Conservation (phyloP, 2,797 vertebrate genomes). For the Lycodopsis pacificus region DNA sequence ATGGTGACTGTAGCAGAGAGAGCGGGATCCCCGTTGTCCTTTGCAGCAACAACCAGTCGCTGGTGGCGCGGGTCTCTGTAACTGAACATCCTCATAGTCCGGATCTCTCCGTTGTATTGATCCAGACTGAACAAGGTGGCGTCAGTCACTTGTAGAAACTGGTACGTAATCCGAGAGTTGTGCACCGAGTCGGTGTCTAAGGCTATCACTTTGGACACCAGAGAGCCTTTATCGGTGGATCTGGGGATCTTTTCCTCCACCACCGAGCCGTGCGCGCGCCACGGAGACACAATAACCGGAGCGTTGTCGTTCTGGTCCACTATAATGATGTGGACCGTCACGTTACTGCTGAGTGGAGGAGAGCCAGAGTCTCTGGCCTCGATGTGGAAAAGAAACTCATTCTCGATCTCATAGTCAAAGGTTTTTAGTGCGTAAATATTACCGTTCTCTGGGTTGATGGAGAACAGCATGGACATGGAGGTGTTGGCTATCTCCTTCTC, state of each 20-base stretch:
- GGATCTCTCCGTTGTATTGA: constrained; percentile 80
- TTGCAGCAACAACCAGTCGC: constrained; percentile 72
- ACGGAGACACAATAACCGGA: constrained; percentile 75
- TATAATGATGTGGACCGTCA: constrained; percentile 72
- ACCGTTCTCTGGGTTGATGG: constrained; percentile 77
- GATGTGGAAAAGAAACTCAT: constrained; percentile 74
- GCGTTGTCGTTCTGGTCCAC: constrained; percentile 78
- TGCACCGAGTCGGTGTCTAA: constrained; percentile 75
- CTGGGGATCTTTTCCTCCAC: constrained; percentile 64
- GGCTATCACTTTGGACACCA: constrained; percentile 77
- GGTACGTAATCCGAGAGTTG: constrained; percentile 79
- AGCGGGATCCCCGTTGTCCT: constrained; percentile 72
- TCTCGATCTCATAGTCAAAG: constrained; percentile 77
- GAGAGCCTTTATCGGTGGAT: constrained; percentile 74
- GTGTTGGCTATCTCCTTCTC: constrained; percentile 77
- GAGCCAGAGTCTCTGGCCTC: constrained; percentile 78
- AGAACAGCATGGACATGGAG: constrained; percentile 77
- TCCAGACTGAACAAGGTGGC: constrained; percentile 79
- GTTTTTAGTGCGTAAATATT: constrained; percentile 77
- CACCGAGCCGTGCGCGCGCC: constrained; percentile 69
- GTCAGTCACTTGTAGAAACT: constrained; percentile 77
- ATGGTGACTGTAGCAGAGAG: constrained; percentile 76
- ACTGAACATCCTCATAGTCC: constrained; percentile 81
- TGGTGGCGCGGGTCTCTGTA: constrained; percentile 78
- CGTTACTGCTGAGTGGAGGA: constrained; percentile 78